Percentiles rank a stretch among this genome's conserved stretches.
Evolutionary conservation across 2,797 vertebrate genomes (phyloP).

Genomic region (Rhincodon typus): DNA sequence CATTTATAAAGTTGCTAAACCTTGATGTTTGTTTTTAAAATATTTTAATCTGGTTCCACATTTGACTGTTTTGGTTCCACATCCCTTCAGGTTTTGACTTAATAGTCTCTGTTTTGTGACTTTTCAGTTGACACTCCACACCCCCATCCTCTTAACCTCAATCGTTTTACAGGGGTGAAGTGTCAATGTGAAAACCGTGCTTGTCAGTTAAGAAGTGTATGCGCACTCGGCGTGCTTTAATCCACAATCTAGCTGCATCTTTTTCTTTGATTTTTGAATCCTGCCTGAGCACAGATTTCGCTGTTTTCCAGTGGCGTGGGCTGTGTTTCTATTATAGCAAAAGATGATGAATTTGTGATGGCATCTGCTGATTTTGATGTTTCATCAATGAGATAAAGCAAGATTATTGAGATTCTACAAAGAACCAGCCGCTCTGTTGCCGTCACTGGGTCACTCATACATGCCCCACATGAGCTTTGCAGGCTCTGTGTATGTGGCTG

Average conservation of each 20-base stretch:
- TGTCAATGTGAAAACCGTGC: background rate
- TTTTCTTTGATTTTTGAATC: background rate
- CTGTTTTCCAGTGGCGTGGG: background rate
- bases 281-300: background rate
- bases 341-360: background rate
- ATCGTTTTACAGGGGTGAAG: too few relatives aligned
- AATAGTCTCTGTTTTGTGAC: background rate
- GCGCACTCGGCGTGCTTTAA: background rate
- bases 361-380: background rate
- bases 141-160: too few relatives aligned
- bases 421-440: slow-evolving; percentile 49
- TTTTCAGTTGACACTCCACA: background rate
- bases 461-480: slow-evolving; percentile 63
- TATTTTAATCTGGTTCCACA: too few relatives aligned
- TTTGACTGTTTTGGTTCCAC: too few relatives aligned
- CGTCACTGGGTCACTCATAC: slow-evolving; percentile 56
- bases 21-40: background rate
- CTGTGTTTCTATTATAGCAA: background rate
- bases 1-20: background rate
- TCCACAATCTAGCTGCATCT: background rate
- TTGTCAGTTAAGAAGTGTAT: background rate
- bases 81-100: too few relatives aligned
- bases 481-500: slow-evolving; percentile 60
- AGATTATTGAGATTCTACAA: background rate
- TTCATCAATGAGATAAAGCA: background rate